These are phyloP conservation scores for Scaptomyza pallida DNA, from an alignment of 1,140 invertebrate species.

Conservation along the genomic window DNA sequence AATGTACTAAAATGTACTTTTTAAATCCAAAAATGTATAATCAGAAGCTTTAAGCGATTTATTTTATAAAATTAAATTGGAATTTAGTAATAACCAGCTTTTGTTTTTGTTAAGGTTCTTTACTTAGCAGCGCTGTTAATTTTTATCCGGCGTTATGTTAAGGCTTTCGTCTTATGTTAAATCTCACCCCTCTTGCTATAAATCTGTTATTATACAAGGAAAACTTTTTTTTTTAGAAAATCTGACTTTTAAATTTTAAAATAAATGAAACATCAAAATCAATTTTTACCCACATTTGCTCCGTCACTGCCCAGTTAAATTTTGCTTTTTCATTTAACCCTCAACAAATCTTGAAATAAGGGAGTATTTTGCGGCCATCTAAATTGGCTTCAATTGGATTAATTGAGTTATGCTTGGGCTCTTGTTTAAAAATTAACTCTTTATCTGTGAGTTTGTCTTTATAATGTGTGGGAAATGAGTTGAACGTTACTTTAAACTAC, in stretches of 20 bases:
- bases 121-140: slow-evolving; percentile 3
- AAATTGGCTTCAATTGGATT: slow-evolving; percentile 73
- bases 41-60: too few species aligned
- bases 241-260: too few species aligned
- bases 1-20: too few species aligned
- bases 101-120: too few species aligned
- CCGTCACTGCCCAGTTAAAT: not conserved
- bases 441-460: not conserved
- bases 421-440: not conserved
- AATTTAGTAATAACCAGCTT: too few species aligned
- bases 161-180: slow-evolving; percentile 10
- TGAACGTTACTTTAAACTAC: not conserved
- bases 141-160: slow-evolving; percentile 62
- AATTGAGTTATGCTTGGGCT: slow-evolving; percentile 45
- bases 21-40: too few species aligned
- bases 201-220: slow-evolving; percentile 32
- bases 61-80: too few species aligned
- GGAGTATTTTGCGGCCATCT: slow-evolving; percentile 39
- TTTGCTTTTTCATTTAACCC: not conserved
- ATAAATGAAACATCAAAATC: not conserved
- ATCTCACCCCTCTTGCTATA: slow-evolving; percentile 57
- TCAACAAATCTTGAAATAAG: slow-evolving; percentile 38
- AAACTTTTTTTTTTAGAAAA: not conserved
- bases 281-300: not conserved
- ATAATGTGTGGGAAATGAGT: not conserved